Evolutionary conservation across 2,888 invertebrate genomes (phyloP).

Genomic region (Lingula anatina): DNA sequence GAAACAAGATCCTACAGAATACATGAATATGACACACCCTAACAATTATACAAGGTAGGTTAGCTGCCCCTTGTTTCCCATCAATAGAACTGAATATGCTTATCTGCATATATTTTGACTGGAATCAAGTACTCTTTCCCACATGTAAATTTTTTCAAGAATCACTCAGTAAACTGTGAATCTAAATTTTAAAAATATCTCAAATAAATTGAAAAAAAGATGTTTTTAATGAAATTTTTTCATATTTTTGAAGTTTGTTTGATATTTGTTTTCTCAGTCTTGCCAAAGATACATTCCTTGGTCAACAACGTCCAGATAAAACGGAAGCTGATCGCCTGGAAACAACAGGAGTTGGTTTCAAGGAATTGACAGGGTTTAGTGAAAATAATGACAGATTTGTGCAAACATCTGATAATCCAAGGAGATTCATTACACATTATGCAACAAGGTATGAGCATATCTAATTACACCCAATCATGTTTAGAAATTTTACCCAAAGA

Average conservation of each 20-base stretch:
- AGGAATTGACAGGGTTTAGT: constrained; percentile 44
- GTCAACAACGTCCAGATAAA: constrained; percentile 32
- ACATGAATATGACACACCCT: constrained; percentile 41
- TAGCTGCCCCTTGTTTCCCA: too few relatives aligned
- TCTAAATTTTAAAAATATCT: too few relatives aligned
- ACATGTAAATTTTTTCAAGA: too few relatives aligned
- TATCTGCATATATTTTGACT: too few relatives aligned
- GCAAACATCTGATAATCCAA: constrained; percentile 34
- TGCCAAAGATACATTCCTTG: constrained; percentile 30
- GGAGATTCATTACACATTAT: constrained; percentile 47
- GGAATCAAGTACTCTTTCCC: too few relatives aligned
- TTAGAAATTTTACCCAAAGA: too few relatives aligned
- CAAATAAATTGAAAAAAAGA: too few relatives aligned
- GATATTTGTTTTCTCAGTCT: constrained; percentile 22
- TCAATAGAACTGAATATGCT: too few relatives aligned
- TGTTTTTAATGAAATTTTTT: neutral
- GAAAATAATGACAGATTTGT: constrained; percentile 44
- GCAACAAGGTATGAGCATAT: constrained; percentile 44
- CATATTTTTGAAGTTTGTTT: too few relatives aligned
- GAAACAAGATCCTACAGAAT: constrained; percentile 46
- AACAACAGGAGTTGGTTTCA: constrained; percentile 30
- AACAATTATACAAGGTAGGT: constrained; percentile 44
- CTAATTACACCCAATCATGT: too few relatives aligned
- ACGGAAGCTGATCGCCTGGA: constrained; percentile 37
- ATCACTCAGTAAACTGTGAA: too few relatives aligned